Evolutionary conservation across 2,888 invertebrate species (phyloP).

Genomic region (Cryptocephalus moraei): DNA sequence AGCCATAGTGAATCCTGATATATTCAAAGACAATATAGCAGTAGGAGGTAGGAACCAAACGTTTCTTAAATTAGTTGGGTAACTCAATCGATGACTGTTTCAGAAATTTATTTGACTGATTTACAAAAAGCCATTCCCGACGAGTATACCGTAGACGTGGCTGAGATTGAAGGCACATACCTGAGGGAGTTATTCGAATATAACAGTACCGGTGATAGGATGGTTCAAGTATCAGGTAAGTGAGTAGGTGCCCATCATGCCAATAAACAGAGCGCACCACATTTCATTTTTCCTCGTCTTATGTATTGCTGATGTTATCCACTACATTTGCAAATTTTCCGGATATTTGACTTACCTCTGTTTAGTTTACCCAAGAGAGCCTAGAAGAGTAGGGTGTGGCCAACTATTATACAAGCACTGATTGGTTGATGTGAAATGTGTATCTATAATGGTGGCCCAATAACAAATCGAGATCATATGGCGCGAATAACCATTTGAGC

Average conservation of each 20-base stretch:
- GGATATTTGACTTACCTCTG: too few species aligned
- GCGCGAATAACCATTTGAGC: too few species aligned
- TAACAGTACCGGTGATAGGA: neutral
- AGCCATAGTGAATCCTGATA: constrained; percentile 56
- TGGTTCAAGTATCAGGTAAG: neutral
- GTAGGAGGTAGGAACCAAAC: constrained; percentile 42
- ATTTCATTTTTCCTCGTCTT: too few species aligned
- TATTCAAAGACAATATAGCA: constrained; percentile 54
- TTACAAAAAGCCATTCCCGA: constrained; percentile 65
- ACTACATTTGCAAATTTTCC: too few species aligned
- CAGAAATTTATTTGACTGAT: constrained; percentile 62
- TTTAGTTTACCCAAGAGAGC: too few species aligned
- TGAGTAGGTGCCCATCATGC: neutral
- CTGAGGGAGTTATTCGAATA: constrained; percentile 52
- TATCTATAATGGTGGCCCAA: too few species aligned
- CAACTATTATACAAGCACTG: too few species aligned
- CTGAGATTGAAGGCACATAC: constrained; percentile 56
- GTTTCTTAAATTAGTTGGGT: neutral
- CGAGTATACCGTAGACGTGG: constrained; percentile 60
- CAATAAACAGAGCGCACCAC: too few species aligned
- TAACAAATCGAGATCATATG: too few species aligned
- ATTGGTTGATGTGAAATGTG: too few species aligned
- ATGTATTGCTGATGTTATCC: too few species aligned
- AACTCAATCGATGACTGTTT: constrained; percentile 15
- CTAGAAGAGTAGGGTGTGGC: too few species aligned